Percentiles rank a stretch among this genome's conserved stretches.
Evolutionary conservation across 2,797 vertebrate genomes (phyloP).

Genomic region (Sebastes taczanowskii): DNA sequence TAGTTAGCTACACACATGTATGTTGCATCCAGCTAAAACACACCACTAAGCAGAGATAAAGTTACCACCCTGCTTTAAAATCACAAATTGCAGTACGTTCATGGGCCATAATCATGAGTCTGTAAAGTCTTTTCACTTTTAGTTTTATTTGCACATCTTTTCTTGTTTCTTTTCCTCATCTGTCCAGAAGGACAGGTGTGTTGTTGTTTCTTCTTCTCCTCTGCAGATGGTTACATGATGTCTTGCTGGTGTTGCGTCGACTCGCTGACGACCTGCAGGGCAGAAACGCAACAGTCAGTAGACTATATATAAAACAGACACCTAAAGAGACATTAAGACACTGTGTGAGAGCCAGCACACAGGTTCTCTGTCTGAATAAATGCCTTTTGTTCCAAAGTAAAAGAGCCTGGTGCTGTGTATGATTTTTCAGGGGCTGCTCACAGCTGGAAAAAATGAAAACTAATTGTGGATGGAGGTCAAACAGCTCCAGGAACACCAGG

Average conservation of each 20-base stretch:
- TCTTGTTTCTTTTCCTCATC: background rate
- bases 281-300: background rate
- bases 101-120: conserved; percentile 5
- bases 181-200: background rate
- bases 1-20: background rate
- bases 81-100: background rate
- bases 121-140: conserved; percentile 19
- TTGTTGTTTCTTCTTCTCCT: background rate
- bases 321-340: background rate
- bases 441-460: background rate
- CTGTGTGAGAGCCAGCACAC: background rate
- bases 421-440: background rate
- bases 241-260: conserved; percentile 94
- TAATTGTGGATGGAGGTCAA: background rate
- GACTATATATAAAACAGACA: background rate
- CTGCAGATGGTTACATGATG: conserved; percentile 79
- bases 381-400: background rate
- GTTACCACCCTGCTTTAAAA: background rate
- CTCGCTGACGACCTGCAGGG: conserved; percentile 89
- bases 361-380: background rate
- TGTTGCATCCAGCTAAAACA: background rate
- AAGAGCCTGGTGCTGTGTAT: background rate
- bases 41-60: background rate
- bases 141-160: conserved; percentile 22
- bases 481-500: background rate